Evolutionary conservation across 2,888 invertebrate genomes (phyloP), one percentile per base, ranked within the genome.

Genomic region (Drosophila bunnanda): DNA sequence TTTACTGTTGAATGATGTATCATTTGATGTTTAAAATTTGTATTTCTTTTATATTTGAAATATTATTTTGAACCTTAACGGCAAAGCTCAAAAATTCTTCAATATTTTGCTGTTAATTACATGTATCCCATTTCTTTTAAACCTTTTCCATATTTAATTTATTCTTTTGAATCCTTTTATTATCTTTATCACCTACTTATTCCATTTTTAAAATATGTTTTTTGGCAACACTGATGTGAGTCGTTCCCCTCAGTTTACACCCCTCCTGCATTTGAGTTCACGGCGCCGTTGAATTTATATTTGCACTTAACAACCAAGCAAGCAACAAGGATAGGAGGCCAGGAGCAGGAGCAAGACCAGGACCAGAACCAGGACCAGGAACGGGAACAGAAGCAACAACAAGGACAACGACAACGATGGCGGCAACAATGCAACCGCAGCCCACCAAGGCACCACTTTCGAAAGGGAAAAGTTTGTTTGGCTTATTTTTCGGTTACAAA

Each of bases 401-500:
- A 46, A 67, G 50, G 70, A 57, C 64, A 46, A 30, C 62, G 38
- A 62, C 52, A 44, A 53, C 64, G 52, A 52, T 25, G 30, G 43
- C 58, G 38, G 52, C 66, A 53, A 66, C 66, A 67, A 67, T 67
- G 62, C 62, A 67, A 67, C 68, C 67, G 44, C 67, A 67, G 46
- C 65, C 65, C 32, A 46, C 44, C 52, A 22, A 34, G 46, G 28
- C 81, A 60, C 68, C 74, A 73, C 75, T 65, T 75, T 75, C 59
- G 76, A 68, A 52, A 57, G 60, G 39, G 32, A 58, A 69, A 85
- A 88, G 77, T 85, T 79, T 77, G 76, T 76, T 83, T 86, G 73
- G 77, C 76, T 88, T 88, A 82, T 88, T 80, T 80, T 85, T 81
- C 64, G 89, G 84, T 83, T 86, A 81, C 88, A 85, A 85, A 88